Percentiles rank a stretch among this genome's conserved stretches.
Evolutionary conservation across 2,113 vertebrate genomes (phyloP).

Genomic region (Menura novaehollandiae): DNA sequence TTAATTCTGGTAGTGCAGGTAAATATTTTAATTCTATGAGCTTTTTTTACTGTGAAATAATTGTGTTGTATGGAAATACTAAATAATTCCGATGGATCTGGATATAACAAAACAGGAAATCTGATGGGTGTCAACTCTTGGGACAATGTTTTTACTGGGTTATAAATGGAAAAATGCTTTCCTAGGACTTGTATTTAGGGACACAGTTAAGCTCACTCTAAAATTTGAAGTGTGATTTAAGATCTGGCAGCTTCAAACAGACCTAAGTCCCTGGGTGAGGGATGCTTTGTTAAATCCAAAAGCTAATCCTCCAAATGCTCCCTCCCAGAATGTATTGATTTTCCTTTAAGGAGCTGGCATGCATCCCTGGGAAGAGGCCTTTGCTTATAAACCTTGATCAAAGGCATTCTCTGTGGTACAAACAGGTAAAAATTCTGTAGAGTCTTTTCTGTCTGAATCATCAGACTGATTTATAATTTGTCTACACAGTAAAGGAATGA

Average conservation of each 20-base stretch:
- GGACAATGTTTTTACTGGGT: not conserved
- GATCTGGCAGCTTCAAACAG: not conserved
- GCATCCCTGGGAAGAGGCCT: not conserved
- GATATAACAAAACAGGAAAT: not conserved
- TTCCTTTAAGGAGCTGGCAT: constrained; percentile 7
- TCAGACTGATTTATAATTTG: not conserved
- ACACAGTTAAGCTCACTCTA: not conserved
- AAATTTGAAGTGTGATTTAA: not conserved
- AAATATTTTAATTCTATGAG: not conserved
- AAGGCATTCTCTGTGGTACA: not conserved
- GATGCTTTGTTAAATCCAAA: constrained; percentile 16
- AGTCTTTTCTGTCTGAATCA: not conserved
- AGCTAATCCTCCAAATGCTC: constrained; percentile 6
- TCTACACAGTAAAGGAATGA: not conserved
- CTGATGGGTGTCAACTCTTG: not conserved
- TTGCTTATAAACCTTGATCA: constrained; percentile 15
- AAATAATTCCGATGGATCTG: not conserved
- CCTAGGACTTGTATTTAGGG: not conserved
- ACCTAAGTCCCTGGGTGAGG: not conserved
- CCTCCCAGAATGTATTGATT: not conserved
- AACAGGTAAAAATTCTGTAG: not conserved
- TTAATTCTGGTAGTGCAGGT: not conserved
- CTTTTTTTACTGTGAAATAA: not conserved
- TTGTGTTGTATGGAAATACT: not conserved
- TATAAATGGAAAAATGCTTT: not conserved